phyloP scores from a whole-genome alignment of 1,140 invertebrate species.

The Cotesia chilonis region DNA sequence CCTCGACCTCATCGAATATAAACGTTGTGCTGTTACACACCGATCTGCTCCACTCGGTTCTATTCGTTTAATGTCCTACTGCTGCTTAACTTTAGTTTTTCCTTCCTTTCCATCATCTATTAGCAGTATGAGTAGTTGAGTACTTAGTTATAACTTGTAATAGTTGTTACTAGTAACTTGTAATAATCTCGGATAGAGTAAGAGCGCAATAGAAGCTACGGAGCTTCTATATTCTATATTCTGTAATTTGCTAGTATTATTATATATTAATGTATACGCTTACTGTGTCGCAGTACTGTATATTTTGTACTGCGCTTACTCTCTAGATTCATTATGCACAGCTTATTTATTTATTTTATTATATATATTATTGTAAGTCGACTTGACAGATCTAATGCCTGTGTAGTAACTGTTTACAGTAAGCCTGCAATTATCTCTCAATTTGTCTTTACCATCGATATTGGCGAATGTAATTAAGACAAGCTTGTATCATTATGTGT shows the following conservation, averaged over 20 bases:
- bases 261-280: no score
- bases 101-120: constrained; percentile 12
- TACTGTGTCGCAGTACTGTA: no score
- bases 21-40: constrained; percentile 16
- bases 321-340: neutral
- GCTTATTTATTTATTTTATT: constrained; percentile 1
- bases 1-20: constrained; percentile 39
- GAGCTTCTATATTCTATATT: neutral
- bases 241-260: no score
- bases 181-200: no score
- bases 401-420: neutral
- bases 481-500: neutral
- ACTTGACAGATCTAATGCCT: no score
- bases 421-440: constrained; percentile 26
- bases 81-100: constrained; percentile 1
- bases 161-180: no score
- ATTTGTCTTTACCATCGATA: constrained; percentile 25
- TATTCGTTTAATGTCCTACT: no score
- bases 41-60: neutral
- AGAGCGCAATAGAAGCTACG: neutral
- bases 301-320: no score
- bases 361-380: no score
- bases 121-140: neutral
- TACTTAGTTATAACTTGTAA: no score
- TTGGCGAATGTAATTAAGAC: constrained; percentile 27